These are phyloP conservation scores for Tylochromis polylepis DNA, from an alignment of 2,113 vertebrate genomes.

Conservation along the genomic window DNA sequence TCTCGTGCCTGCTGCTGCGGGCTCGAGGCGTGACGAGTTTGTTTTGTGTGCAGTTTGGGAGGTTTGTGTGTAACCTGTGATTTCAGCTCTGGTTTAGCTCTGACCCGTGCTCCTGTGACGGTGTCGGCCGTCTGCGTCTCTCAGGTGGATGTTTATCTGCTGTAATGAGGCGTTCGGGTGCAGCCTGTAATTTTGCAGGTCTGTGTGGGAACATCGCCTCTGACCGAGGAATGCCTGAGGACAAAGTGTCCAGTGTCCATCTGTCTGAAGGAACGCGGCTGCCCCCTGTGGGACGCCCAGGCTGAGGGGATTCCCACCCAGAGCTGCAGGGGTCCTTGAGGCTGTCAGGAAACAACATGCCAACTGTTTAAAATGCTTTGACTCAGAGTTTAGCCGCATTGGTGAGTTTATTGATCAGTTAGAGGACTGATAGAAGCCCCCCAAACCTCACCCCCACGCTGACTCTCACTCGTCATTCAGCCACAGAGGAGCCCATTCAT, in stretches of 20 bases:
- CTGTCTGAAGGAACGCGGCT: background rate
- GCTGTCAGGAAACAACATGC: background rate
- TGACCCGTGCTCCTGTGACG: background rate
- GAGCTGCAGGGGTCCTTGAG: slow-evolving; percentile 12
- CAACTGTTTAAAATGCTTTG: background rate
- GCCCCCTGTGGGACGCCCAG: background rate
- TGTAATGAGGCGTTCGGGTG: slow-evolving; percentile 20
- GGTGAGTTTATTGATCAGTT: slow-evolving; percentile 8
- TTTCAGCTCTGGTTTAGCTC: background rate
- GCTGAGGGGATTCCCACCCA: slow-evolving; percentile 14
- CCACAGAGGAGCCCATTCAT: slow-evolving; percentile 1
- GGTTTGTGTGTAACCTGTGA: background rate
- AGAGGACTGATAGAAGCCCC: background rate
- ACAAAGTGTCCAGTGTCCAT: slow-evolving; percentile 46
- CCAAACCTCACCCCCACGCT: background rate
- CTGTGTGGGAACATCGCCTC: slow-evolving; percentile 10
- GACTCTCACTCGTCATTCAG: background rate
- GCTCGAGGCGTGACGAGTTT: background rate
- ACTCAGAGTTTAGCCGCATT: background rate
- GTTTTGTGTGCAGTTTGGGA: background rate
- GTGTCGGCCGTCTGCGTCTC: background rate
- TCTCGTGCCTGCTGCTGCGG: background rate
- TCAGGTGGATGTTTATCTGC: background rate
- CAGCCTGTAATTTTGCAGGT: slow-evolving; percentile 15
- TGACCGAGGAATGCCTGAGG: slow-evolving; percentile 13